These are phyloP conservation scores for Nerophis lumbriciformis DNA, from an alignment of 2,113 vertebrate species.

Conservation along the genomic window DNA sequence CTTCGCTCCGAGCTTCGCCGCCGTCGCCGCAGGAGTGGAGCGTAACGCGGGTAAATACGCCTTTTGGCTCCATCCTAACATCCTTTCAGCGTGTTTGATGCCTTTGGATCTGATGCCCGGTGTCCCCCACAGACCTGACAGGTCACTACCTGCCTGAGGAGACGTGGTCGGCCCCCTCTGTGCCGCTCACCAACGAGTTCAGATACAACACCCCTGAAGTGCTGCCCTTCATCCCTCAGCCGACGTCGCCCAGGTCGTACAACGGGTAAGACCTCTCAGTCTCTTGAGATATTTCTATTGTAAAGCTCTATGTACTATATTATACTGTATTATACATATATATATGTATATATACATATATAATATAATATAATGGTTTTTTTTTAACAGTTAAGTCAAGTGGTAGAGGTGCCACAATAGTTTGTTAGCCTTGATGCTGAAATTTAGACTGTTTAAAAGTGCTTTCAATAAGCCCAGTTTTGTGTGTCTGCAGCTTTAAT, in stretches of 20 bases:
- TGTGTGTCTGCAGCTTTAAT: too few species aligned
- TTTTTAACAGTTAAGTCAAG: too few species aligned
- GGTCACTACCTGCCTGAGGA: slow-evolving; percentile 80
- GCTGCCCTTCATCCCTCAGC: slow-evolving; percentile 73
- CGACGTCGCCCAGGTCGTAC: slow-evolving; percentile 66
- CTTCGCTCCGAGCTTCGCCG: slow-evolving; percentile 76
- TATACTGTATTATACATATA: too few species aligned
- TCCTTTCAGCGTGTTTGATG: not conserved
- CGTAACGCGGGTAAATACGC: slow-evolving; percentile 77
- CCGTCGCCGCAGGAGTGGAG: slow-evolving; percentile 74
- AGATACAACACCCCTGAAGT: slow-evolving; percentile 82
- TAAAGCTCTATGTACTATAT: too few species aligned
- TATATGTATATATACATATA: too few species aligned
- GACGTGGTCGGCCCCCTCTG: slow-evolving; percentile 80
- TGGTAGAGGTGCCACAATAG: too few species aligned
- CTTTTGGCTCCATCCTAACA: slow-evolving; percentile 24
- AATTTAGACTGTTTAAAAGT: too few species aligned
- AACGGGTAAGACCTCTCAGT: slow-evolving; percentile 70
- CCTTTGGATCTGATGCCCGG: not conserved
- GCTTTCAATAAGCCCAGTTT: too few species aligned
- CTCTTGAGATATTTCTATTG: not conserved
- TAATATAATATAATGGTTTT: too few species aligned
- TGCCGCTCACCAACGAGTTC: slow-evolving; percentile 83
- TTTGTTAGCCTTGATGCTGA: too few species aligned
- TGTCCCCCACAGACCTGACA: slow-evolving; percentile 44